Base-by-base conservation (phyloP, 2,888 invertebrate species). In the Buathra laborator region DNA sequence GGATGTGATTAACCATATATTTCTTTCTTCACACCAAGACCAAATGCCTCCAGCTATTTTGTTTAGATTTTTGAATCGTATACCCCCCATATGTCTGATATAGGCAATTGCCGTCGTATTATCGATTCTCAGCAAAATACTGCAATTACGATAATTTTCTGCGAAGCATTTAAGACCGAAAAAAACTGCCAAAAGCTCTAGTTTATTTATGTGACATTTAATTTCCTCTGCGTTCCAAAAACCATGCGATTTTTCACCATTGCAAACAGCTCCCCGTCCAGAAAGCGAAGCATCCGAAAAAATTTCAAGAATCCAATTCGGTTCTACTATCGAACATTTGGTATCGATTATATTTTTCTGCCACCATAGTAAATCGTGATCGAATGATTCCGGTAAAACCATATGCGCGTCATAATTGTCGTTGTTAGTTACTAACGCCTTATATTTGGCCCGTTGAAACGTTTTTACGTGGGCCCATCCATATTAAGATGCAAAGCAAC, bases 61-160 rank as follows among this genome's bases (percentile, higher is more conserved):
- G 24, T 64, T 83, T 43, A 83, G 67, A 0, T 37, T 44, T 10
- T 37, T 19, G 32, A 67, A 81, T 19, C 51, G 51, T 62, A 79
- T 72, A 7, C 81, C 85, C 1, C 86, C 83, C 84, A 86, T 87
- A 1, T 78, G 76, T 29, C 86, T 87, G 9, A 87, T 74, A 53
- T 86, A 86, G 0, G 86, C 43, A n/a, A 86, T 86, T 1, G 87
- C 81, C 3, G 85, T 82, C 10, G 84, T 84, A 19, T 87, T 81
- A 56, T 84, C 80, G n/a, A 85, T 83, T 19, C 81, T 68, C 32
- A 81, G 32, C 7, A 83, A 66, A 1, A 86, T 62, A 56, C 83
- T 62, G 37, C 62, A 85, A 67, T 81, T 43, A 43, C n/a, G 51
- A 0, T 83, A 19, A 46, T 68, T 56, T 24, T 16, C 44, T 10